Base-by-base conservation (phyloP, 1,140 invertebrate genomes). In the Drosophila sp. region DNA sequence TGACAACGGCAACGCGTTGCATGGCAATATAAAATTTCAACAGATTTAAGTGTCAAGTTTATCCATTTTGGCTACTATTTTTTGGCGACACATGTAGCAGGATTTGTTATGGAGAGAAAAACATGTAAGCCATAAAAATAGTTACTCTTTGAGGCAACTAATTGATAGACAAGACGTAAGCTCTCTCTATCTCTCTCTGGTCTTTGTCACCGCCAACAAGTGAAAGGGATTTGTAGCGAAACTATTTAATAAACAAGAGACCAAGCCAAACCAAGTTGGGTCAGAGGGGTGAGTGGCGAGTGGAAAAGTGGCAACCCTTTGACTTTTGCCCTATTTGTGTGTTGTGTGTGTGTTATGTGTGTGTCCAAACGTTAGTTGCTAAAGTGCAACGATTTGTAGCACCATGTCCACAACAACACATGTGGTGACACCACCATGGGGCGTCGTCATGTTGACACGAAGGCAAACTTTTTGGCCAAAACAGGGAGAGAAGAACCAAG, bases 161-260 rank as follows among this genome's bases (percentile, higher is more conserved):
- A 79, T 79, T 79, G 76, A 71, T 72, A 79, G 56, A 60, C 27
- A 29, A 55, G 41, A 56, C 11, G 38, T 62, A 62, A 62, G 60
- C 60, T 47, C 27, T 47, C 32, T 64, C 55, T 60, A 8, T 38
- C 35, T 10, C 35, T 30, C 30, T 30, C 30, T 30, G 2, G 30
- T 4, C 30, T 30, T 4, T 30, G 30, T 30, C 17, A 47, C 54
- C 44, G 70, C 61, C 54, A 60, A 65, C 47, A 77, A 60, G 74
- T 67, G 55, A 71, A 65, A 67, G 64, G 72, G 72, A 76, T 79
- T 79, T 79, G 61, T 50, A 40, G 17, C 38, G 41, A 64, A 75
- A 79, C 64, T 79, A 68, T 79, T 79, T 76, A 76, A 79, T 72
- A 72, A 75, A 79, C 71, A 78, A 60, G 62, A 38, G 62, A 38